A percentile compares a stretch with the other conserved stretches of the same genome.
phyloP scores from a whole-genome alignment of 2,888 invertebrate genomes.

The Scaptomyza reducta region DNA sequence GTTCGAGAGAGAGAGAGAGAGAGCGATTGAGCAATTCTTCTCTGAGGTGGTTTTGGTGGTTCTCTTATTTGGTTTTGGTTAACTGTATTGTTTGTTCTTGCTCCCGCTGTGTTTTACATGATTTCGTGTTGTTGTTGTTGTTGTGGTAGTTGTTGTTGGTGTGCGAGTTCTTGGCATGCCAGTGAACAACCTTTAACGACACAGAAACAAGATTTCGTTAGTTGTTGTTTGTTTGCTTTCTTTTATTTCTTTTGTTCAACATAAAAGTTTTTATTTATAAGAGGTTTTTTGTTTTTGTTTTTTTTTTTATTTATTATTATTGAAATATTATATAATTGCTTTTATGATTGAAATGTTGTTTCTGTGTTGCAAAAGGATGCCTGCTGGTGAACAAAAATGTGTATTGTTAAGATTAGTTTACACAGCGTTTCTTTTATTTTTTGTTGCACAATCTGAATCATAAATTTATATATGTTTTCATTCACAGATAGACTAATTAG shows the following conservation, averaged over 20 bases:
- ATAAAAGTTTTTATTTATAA: conserved; percentile 29
- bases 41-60: conserved; percentile 38
- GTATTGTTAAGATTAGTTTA: conserved; percentile 62
- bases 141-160: conserved; percentile 61
- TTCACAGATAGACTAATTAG: conserved; percentile 39
- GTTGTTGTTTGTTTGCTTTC: conserved; percentile 63
- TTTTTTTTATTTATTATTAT: conserved; percentile 32
- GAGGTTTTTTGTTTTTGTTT: conserved; percentile 14
- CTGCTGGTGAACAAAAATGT: conserved; percentile 78
- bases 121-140: conserved; percentile 56
- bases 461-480: conserved; percentile 9
- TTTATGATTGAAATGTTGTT: conserved; percentile 85
- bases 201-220: conserved; percentile 86
- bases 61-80: conserved; percentile 18
- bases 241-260: conserved; percentile 27
- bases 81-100: conserved; percentile 31
- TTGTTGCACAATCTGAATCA: conserved; percentile 34
- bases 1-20: neutral
- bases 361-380: conserved; percentile 85
- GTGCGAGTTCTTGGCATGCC: conserved; percentile 79
- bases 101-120: conserved; percentile 49
- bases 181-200: conserved; percentile 87
- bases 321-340: conserved; percentile 37
- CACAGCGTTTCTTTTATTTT: conserved; percentile 32
- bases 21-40: conserved; percentile 5